Evolutionary conservation across 2,797 vertebrate species (phyloP).

Genomic region (Scarus forsteni): DNA sequence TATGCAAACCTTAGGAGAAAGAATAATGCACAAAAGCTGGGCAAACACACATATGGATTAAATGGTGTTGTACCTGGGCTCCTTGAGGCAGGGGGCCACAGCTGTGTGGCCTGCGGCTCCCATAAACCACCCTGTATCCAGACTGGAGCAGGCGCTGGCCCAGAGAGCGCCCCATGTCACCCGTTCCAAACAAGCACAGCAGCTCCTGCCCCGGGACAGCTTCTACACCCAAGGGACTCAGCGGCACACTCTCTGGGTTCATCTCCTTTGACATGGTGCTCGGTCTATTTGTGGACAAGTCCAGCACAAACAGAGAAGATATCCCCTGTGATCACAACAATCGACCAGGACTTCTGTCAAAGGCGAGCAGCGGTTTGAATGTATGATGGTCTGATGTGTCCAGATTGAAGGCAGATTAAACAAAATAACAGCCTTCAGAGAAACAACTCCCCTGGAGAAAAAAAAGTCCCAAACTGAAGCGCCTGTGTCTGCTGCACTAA

Average conservation of each 20-base stretch:
- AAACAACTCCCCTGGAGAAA: conserved; percentile 10
- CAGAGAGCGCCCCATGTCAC: conserved; percentile 89
- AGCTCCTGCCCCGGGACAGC: conserved; percentile 68
- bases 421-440: conserved; percentile 37
- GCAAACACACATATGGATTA: too few relatives aligned
- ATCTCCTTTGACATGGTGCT: conserved; percentile 65
- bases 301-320: conserved; percentile 36
- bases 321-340: conserved; percentile 38
- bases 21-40: too few relatives aligned
- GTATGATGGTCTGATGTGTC: conserved; percentile 24
- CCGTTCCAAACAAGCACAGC: conserved; percentile 89
- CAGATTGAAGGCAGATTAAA: conserved; percentile 27
- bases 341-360: conserved; percentile 29
- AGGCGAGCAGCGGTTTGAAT: conserved; percentile 11
- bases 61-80: conserved; percentile 72
- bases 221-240: conserved; percentile 70
- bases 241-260: conserved; percentile 73
- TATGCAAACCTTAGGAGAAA: too few relatives aligned
- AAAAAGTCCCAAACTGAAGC: conserved; percentile 10
- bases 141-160: conserved; percentile 90
- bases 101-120: conserved; percentile 77
- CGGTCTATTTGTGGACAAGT: conserved; percentile 38
- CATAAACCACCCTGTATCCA: conserved; percentile 88
- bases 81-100: conserved; percentile 85
- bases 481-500: conserved; percentile 9